Conservation (phyloP, 2,888 invertebrate genomes). For the Xylota segnis region DNA sequence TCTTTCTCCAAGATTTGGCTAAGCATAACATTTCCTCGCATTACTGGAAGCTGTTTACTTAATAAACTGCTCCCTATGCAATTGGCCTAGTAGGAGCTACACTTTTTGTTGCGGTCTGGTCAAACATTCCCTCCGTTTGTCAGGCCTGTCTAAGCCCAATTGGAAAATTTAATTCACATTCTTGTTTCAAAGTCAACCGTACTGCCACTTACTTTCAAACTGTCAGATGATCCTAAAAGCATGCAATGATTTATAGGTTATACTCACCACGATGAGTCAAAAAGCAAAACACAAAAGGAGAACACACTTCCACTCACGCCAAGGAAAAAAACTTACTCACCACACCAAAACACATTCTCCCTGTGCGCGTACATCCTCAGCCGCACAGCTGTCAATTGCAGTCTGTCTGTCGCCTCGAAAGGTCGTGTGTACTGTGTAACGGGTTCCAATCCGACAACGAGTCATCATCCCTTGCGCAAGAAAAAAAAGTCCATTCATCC, state of each 20-base stretch:
- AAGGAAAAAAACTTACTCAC: conserved; percentile 16
- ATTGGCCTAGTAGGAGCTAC: too few species aligned
- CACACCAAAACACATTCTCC: conserved; percentile 41
- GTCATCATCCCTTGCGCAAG: conserved; percentile 55
- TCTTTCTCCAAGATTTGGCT: too few species aligned
- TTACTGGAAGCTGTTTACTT: too few species aligned
- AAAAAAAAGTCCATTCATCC: background rate
- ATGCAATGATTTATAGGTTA: conserved; percentile 6
- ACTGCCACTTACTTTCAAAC: conserved; percentile 5
- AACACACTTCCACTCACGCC: conserved; percentile 17
- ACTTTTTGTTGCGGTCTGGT: too few species aligned
- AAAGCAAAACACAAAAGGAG: conserved; percentile 30
- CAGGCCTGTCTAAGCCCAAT: too few species aligned
- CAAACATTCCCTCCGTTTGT: too few species aligned
- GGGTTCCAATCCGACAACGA: background rate
- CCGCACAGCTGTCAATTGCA: conserved; percentile 48
- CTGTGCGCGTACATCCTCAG: conserved; percentile 25
- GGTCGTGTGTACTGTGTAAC: conserved; percentile 6
- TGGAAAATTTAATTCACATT: too few species aligned
- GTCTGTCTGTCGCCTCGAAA: conserved; percentile 57
- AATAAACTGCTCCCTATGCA: too few species aligned
- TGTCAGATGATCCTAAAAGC: conserved; percentile 12
- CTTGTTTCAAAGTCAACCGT: too few species aligned
- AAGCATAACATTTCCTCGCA: too few species aligned
- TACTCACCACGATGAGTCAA: conserved; percentile 36